phyloP scores from a whole-genome alignment of 1,140 invertebrate species.

The Danaus melanippus region DNA sequence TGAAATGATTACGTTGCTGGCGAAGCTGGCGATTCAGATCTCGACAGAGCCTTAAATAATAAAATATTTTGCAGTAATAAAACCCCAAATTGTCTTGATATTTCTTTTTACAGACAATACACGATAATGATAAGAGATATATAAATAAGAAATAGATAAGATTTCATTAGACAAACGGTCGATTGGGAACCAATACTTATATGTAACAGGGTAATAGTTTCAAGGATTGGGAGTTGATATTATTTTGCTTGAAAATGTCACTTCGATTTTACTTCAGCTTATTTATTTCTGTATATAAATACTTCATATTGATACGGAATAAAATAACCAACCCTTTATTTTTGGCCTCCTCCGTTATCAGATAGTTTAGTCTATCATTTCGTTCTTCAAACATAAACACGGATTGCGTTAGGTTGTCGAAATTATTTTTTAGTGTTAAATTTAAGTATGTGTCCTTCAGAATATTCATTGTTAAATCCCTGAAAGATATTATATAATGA shows the following conservation, averaged over 20 bases:
- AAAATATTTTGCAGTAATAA: too few species aligned
- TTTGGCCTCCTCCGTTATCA: constrained; percentile 28
- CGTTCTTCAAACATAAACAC: constrained; percentile 9
- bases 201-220: too few species aligned
- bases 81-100: too few species aligned
- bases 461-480: constrained; percentile 11
- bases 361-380: constrained; percentile 3
- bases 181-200: too few species aligned
- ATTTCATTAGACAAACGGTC: too few species aligned
- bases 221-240: too few species aligned
- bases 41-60: constrained; percentile 24
- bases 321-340: constrained; percentile 27
- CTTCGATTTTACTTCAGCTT: too few species aligned
- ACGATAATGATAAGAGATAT: too few species aligned
- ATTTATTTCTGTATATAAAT: too few species aligned
- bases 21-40: constrained; percentile 35
- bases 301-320: background rate
- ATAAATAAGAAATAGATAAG: too few species aligned
- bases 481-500: constrained; percentile 10
- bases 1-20: constrained; percentile 41
- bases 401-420: constrained; percentile 8
- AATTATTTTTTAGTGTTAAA: constrained; percentile 16
- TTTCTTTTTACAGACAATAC: too few species aligned
- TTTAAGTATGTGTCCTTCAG: constrained; percentile 23
- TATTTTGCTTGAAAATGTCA: too few species aligned